Evolutionary conservation across 2,797 vertebrate species (phyloP), one percentile per base, ranked within the genome.

Genomic region (Aselliscus stoliczkanus): DNA sequence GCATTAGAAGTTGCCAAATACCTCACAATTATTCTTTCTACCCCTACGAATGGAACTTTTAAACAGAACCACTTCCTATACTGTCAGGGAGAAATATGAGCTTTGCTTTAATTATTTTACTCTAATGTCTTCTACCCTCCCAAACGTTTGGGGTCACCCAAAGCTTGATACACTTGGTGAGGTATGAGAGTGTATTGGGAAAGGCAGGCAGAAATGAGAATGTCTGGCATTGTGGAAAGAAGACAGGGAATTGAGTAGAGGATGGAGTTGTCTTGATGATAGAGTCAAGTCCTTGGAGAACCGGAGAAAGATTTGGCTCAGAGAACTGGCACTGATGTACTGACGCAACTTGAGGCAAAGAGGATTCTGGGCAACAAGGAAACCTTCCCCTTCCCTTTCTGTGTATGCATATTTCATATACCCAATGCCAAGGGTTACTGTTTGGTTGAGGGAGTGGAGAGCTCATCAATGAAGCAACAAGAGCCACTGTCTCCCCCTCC

Each of bases 61-160:
- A 54, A 77, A 58, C 23, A 95, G 89, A 90, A 34, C 20, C 31
- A 18, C 52, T 86, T 92, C 73, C 75, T 95, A 7, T 69, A 21
- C 37, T 64, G 37, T 60, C 31, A 81, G 65, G 20, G 29, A 72
- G 62, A 91, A 81, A 42, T 42, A 52, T 60, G 50, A 85, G 60
- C 20, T 47, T 81, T 18, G 7, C 42, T 85, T 0, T 54, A 73
- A 62, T 93, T 90, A 58, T 58, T 77, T 64, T 58, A 37, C 39
- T 86, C 34, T 56, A 39, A 31, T 54, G 39, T 80, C 47, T 54
- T 89, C 29, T 87, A 42, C 62, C 42, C 17, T 79, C 62, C 75
- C 27, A n/a, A 72, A 50, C 79, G 64, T 56, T 29, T 47, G 42
- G 2, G 29, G 50, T 56, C 13, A 47, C 88, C 73, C 47, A 17